These are phyloP conservation scores for Eublepharis macularius DNA, from an alignment of 2,113 vertebrate species.

Conservation along the genomic window DNA sequence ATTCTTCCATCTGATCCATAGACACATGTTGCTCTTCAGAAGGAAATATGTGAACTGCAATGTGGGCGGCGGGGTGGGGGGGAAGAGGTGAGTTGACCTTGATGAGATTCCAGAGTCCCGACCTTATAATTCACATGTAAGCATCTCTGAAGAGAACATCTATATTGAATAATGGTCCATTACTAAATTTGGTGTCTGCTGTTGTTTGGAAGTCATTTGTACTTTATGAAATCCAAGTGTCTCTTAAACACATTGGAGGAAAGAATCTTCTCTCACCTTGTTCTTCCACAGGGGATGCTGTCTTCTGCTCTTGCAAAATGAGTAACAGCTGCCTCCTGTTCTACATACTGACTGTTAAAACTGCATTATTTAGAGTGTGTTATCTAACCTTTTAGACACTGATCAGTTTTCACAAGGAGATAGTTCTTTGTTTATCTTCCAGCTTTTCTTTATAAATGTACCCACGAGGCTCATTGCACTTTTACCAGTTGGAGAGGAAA, in stretches of 20 bases:
- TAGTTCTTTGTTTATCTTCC: conserved; percentile 17
- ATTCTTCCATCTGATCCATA: background rate
- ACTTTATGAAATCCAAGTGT: background rate
- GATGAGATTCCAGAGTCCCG: no score
- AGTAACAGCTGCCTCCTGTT: conserved; percentile 31
- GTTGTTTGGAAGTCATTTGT: background rate
- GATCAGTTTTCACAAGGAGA: background rate
- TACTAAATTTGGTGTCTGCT: background rate
- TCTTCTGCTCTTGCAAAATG: conserved; percentile 21
- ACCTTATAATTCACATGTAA: background rate
- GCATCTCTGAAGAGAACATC: background rate
- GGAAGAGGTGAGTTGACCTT: background rate
- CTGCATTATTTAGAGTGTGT: conserved; percentile 26
- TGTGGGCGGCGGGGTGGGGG: background rate
- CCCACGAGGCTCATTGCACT: background rate
- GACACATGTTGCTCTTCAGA: background rate
- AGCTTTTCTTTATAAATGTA: background rate
- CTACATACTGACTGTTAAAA: conserved; percentile 15
- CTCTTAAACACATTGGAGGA: background rate
- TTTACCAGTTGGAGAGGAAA: background rate
- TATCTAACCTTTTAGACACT: conserved; percentile 6
- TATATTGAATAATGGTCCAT: background rate
- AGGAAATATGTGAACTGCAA: background rate
- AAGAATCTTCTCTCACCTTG: background rate
- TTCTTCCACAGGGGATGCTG: background rate